These are phyloP conservation scores for Chymomyza caudatula DNA, from an alignment of 2,888 invertebrate genomes.

Conservation along the genomic window DNA sequence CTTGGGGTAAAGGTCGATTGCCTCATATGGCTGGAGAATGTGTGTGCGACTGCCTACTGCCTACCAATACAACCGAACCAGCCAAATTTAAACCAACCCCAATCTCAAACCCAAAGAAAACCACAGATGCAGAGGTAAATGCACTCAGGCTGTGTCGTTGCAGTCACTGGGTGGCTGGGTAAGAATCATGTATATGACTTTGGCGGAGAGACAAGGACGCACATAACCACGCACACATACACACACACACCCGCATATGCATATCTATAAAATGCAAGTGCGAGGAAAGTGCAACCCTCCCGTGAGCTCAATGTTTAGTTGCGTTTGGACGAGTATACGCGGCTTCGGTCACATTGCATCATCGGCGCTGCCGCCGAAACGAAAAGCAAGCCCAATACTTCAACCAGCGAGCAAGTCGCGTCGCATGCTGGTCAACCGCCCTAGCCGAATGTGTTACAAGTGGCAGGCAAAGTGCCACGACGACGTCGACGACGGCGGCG, in stretches of 20 bases:
- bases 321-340: slow-evolving; percentile 6
- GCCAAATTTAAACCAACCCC: not conserved
- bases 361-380: slow-evolving; percentile 34
- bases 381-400: slow-evolving; percentile 47
- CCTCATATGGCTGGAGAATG: not conserved
- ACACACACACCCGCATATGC: not conserved
- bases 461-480: slow-evolving; percentile 36
- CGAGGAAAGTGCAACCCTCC: slow-evolving; percentile 35
- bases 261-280: slow-evolving; percentile 1
- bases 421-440: slow-evolving; percentile 46
- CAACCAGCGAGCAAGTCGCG: slow-evolving; percentile 7
- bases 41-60: too few relatives aligned
- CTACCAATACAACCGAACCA: not conserved
- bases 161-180: slow-evolving; percentile 38
- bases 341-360: slow-evolving; percentile 45
- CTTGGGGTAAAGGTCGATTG: not conserved
- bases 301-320: slow-evolving; percentile 21
- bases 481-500: not conserved
- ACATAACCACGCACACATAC: not conserved
- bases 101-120: not conserved
- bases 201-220: slow-evolving; percentile 21
- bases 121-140: slow-evolving; percentile 49
- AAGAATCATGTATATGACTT: slow-evolving; percentile 48
- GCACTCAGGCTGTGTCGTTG: slow-evolving; percentile 46
- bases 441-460: slow-evolving; percentile 62